These are phyloP conservation scores for Pogonocherus hispidulus DNA, from an alignment of 2,888 invertebrate genomes.

Conservation along the genomic window DNA sequence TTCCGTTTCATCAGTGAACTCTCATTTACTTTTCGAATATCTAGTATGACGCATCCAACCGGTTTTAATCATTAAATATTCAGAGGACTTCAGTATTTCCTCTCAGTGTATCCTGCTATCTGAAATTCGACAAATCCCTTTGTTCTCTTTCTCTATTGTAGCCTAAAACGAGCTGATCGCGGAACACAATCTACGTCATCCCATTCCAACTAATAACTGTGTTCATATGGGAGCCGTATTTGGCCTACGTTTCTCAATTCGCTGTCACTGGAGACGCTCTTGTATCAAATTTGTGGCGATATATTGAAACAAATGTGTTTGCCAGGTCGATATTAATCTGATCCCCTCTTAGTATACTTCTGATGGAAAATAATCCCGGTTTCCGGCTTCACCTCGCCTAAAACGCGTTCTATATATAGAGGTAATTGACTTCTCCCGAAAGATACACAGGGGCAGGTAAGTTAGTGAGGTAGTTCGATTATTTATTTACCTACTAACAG, in stretches of 20 bases:
- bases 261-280: constrained; percentile 39
- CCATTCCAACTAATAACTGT: constrained; percentile 37
- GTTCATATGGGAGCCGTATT: constrained; percentile 35
- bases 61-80: neutral
- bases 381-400: constrained; percentile 20
- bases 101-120: neutral
- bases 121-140: constrained; percentile 2
- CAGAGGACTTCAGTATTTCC: neutral
- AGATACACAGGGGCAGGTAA: constrained; percentile 1
- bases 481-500: no score
- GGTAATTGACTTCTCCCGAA: constrained; percentile 28
- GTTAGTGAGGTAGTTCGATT: neutral
- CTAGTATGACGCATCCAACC: neutral
- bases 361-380: constrained; percentile 14
- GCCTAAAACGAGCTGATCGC: constrained; percentile 4
- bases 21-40: no score
- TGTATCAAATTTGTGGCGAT: constrained; percentile 52
- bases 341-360: constrained; percentile 48
- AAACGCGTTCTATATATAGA: constrained; percentile 26
- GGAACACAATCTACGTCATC: constrained; percentile 26
- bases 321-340: constrained; percentile 61
- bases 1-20: no score
- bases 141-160: constrained; percentile 13
- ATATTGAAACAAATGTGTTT: constrained; percentile 63
- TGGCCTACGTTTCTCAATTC: constrained; percentile 35